phyloP scores from a whole-genome alignment of 2,797 vertebrate genomes.

The Rhabdomys pumilio region DNA sequence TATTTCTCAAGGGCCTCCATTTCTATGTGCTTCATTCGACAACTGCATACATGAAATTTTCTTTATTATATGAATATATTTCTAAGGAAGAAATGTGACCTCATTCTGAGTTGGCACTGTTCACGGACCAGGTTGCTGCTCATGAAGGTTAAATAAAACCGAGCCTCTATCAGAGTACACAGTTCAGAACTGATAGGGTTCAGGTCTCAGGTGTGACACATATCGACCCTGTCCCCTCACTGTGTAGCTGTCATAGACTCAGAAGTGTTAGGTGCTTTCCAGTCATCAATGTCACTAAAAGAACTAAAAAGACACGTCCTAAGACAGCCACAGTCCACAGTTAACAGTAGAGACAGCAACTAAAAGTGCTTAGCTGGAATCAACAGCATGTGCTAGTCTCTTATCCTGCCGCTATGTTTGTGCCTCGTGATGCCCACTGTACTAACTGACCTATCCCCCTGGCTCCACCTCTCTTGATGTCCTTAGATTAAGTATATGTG shows the following conservation, averaged over 20 bases:
- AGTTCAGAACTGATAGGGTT: background rate
- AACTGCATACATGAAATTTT: constrained; percentile 10
- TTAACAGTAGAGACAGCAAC: constrained; percentile 25
- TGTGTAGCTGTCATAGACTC: background rate
- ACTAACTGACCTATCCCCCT: background rate
- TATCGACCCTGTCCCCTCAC: background rate
- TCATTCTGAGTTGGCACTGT: background rate
- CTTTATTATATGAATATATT: constrained; percentile 7
- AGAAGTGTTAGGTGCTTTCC: background rate
- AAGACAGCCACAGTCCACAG: background rate
- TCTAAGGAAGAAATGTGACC: background rate
- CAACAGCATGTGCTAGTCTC: background rate
- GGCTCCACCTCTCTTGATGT: background rate
- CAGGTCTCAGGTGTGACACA: background rate
- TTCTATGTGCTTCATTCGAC: background rate
- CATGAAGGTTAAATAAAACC: background rate
- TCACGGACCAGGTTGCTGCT: background rate
- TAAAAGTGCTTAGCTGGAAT: background rate
- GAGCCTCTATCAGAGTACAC: background rate
- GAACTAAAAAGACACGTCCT: constrained; percentile 9
- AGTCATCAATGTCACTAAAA: background rate
- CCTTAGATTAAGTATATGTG: background rate
- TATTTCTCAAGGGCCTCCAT: constrained; percentile 16
- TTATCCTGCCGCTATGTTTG: no score
- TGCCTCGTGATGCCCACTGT: background rate